Base-by-base conservation (phyloP, 2,888 invertebrate species). In the Cremastinae sp. region DNA sequence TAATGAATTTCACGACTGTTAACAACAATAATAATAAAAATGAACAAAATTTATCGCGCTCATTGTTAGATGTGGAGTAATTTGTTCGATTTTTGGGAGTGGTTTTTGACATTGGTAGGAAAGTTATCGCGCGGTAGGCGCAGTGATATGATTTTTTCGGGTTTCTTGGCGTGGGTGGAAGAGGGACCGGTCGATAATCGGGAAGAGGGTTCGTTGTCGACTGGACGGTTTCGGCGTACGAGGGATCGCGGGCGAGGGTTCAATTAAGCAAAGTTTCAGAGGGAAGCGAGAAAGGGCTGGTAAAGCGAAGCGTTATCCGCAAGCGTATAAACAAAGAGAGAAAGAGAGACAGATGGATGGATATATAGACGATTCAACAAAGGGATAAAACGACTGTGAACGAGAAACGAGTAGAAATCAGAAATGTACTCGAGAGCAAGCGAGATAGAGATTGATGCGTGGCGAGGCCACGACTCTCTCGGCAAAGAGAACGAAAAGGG, bases 221-320 rank as follows among this genome's bases (percentile, higher is more conserved):
- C 64, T 22, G 49, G 65, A 14, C 28, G 61, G 70, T 59, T 53
- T 5, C 8, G 7, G 22, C 14, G 55, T 16, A 28, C 37, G 12
- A 49, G 47, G 49, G 35, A 61, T 39, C 59, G 49, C 59, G 14
- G 45, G 22, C 9, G 61, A 70, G 53, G 55, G 70, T 61, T 66
- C 47, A 71, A 75, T 75, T 71, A 75, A 71, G 47, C 61, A 65
- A 66, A 71, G 47, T 61, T 71, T 70, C 49, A 49, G 47, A 56
- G 45, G 18, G 41, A 56, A 41, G 9, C 18, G 18, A 8, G 18
- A 22, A 20, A 35, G 12, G 20, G 10, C 20, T 28, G 39, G 16
- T 37, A 7, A 62, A 20, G 28, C 28, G 28, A 2, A n/a, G 2
- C 28, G 28, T 28, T 28, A 28, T 28, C 28, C 28, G 28, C 28